Conservation (phyloP, 2,888 invertebrate genomes). For the Stratiomys singularior region DNA sequence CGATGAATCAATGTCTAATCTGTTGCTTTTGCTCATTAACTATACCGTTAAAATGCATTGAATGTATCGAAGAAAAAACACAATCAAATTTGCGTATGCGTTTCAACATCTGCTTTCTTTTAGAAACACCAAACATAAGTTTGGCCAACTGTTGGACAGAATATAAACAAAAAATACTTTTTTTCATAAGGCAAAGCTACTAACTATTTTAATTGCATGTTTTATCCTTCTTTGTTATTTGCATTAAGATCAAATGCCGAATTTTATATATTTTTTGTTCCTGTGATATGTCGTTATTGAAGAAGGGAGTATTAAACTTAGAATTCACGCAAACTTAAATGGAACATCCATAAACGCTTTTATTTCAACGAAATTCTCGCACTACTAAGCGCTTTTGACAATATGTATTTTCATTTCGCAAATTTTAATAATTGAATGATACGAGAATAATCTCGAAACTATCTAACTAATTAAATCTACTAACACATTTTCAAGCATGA, state of each 20-base stretch:
- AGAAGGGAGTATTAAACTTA: constrained; percentile 9
- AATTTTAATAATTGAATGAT: background rate
- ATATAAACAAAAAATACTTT: background rate
- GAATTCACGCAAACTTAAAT: constrained; percentile 6
- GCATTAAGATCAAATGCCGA: constrained; percentile 20
- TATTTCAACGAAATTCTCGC: background rate
- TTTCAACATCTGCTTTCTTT: background rate
- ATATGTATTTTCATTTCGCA: constrained; percentile 3
- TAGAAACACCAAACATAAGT: background rate
- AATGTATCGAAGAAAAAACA: background rate
- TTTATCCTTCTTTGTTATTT: constrained; percentile 21
- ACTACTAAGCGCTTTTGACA: constrained; percentile 8
- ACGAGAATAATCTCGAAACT: too few species aligned
- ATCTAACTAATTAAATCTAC: too few species aligned
- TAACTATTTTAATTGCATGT: constrained; percentile 18
- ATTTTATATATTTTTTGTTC: constrained; percentile 33
- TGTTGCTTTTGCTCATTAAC: constrained; percentile 1
- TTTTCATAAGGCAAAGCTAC: background rate
- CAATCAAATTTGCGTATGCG: background rate
- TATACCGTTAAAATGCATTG: background rate
- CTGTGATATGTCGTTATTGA: constrained; percentile 39
- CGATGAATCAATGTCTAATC: background rate
- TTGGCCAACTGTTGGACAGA: background rate
- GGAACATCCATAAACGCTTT: constrained; percentile 13
- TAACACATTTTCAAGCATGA: too few species aligned